Base-by-base conservation (phyloP, 2,113 vertebrate species). In the Pseudopodoces humilis region DNA sequence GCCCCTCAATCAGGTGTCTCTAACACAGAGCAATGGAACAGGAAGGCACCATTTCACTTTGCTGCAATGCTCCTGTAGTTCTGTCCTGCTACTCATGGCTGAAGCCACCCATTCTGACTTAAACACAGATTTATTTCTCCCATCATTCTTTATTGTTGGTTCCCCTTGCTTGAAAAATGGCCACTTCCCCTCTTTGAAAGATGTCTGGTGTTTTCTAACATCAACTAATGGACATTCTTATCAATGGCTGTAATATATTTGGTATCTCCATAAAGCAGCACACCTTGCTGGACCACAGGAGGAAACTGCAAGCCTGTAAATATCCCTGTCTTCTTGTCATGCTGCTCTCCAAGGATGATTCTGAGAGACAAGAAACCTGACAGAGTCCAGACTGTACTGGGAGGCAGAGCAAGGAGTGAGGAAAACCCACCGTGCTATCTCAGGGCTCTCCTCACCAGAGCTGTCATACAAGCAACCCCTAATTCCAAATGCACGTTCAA, bases 391-490 rank as follows among this genome's bases (percentile, higher is more conserved):
- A 64, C 16, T 64, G 39, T 50, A 47, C 44, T 89, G 30, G 28
- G 21, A 20, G 2, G 14, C 21, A 5, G 10, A 37, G 15, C 33
- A 76, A 88, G 53, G 28, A 76, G 23, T 0, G 0, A 27, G 17
- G 39, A 68, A 78, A 89, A 50, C 8, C 4, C n/a, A 24, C 22
- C 28, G 22, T 64, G 43, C 28, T 37, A 3, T 35, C 37, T 67
- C 64, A 62, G 28, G 15, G 16, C 7, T 69, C 50, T 85, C 76
- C n/a, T 53, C 49, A 41, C 18, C 67, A 90, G 37, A 75, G 52
- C 28, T 75, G 19, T 41, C 1, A 0, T 17, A 65, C 13, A 58
- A 81, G 20, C 8, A 74, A 70, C 46, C 27, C 35, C 10, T 50
- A 68, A 70, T 15, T 37, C 82, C 39, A 70, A 49, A n/a, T 15